Evolutionary conservation across 2,888 invertebrate species (phyloP), one percentile per base, ranked within the genome.

Genomic region (Asteroscopus sphinx): DNA sequence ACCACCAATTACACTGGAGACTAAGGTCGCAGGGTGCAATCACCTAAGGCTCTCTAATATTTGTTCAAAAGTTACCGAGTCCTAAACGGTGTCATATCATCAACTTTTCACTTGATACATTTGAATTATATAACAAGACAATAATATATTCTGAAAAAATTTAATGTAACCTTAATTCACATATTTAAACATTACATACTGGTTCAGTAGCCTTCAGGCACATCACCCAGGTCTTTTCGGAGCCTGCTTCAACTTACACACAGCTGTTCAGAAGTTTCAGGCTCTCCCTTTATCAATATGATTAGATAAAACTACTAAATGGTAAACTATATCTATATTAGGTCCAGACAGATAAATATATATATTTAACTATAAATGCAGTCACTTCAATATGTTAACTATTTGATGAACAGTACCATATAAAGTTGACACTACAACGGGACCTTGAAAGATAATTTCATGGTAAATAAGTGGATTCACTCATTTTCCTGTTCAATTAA

Each of bases 91-190:
- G 84, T 88, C 82, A 80, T 82, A 82, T 82, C 82, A 86, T 86
- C 84, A 90, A 90, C 90, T 83, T 86, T 87, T 84, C 86, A 76
- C 74, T 71, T 80, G 89, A 93, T 93, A 94, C 93, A 93, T 89
- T 92, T 94, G 90, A 93, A 93, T 90, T 91, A 94, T 92, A 93
- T 94, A 94, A 94, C 94, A 94, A 94, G 93, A 93, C 91, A 93
- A 93, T 93, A 93, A 93, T 94, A 94, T 93, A 94, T 94, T 67
- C 91, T 94, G 94, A 94, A 93, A 93, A 89, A 90, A 89, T 93
- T 92, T 91, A 91, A 93, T 93, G 91, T 92, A 90, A 90, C 85
- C 92, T 91, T 93, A 92, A 90, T 89, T 90, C 66, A 68, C 57
- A 76, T 74, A 74, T 72, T 88, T 91, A 90, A 92, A 91, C 90